Base-by-base conservation (phyloP, 1,140 invertebrate species). In the Papilio polyxenes region DNA sequence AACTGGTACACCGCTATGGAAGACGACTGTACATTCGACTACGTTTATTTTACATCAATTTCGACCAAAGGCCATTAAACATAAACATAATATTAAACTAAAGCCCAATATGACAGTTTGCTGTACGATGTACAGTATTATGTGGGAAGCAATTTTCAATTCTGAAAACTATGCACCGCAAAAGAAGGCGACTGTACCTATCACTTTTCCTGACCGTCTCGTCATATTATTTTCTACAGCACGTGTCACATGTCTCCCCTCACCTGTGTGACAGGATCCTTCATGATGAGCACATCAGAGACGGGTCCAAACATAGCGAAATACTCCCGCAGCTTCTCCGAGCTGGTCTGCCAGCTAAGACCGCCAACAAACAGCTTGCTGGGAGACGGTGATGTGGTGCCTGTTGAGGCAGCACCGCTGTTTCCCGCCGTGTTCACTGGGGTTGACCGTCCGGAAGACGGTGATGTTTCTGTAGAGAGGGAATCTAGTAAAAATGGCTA, bases 281-380 rank as follows among this genome's bases (percentile, higher is more conserved):
- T 98, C 98, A 98, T 98, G 87, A 98, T 98, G 75, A 98, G 96
- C 72, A 98, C 98, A 91, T 98, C 98, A n/a, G 97, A 97, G 82
- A 98, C 98, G 5, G 97, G 97, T 78, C 98, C 98, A 88, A 98
- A 98, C 96, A 98, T 98, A 79, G 97, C 97, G 89, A 98, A 98
- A 91, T 98, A 98, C 85, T 98, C 97, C 86, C 97, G 95, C 9
- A 98, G 95, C 91, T 98, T 98, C 91, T 98, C 98, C 53, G 97
- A 97, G 86, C 97, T 98, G 20, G 98, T 98, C 92, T 98, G 97
- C 98, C 98, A 98, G 88, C 97, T 98, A 59, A 98, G 96, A 0
- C 98, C 98, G 17, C 98, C 98, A 40, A 98, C 98, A 91, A 98
- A 98, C 17, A 98, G 96, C 94, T 98, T 98, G 82, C 97, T 97